Evolutionary conservation across 2,888 invertebrate genomes (phyloP).

Genomic region (Phyllotreta cruciferae): DNA sequence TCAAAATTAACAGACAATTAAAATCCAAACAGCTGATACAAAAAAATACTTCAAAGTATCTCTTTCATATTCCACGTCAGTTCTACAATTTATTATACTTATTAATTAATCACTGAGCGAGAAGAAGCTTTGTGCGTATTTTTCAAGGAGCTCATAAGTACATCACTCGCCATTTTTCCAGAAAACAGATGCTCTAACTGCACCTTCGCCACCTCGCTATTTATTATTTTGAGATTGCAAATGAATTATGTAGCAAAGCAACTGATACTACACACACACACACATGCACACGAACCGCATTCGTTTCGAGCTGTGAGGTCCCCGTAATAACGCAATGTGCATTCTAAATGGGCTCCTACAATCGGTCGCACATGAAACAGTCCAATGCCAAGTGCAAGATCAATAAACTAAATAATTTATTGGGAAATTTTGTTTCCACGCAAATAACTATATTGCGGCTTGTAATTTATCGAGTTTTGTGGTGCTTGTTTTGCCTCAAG

Average conservation of each 20-base stretch:
- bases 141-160: not conserved
- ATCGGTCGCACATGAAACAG: conserved; percentile 39
- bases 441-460: not conserved
- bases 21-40: too few species aligned
- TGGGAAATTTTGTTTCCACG: not conserved
- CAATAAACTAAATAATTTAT: not conserved
- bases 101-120: too few species aligned
- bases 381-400: conserved; percentile 2
- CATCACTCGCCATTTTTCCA: conserved; percentile 24
- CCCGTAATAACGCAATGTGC: conserved; percentile 47
- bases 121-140: too few species aligned
- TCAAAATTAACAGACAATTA: too few species aligned
- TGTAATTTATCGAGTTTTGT: not conserved
- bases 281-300: conserved; percentile 35
- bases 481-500: too few species aligned
- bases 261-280: conserved; percentile 35
- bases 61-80: too few species aligned
- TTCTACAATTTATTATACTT: too few species aligned
- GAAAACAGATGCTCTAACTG: conserved; percentile 28
- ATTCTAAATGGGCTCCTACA: conserved; percentile 48
- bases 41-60: too few species aligned
- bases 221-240: conserved; percentile 35
- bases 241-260: conserved; percentile 35
- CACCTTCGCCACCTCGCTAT: conserved; percentile 30
- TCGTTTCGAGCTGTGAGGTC: conserved; percentile 50